Evolutionary conservation across 2,797 vertebrate species (phyloP).

Genomic region (Melanotaenia boesemani): DNA sequence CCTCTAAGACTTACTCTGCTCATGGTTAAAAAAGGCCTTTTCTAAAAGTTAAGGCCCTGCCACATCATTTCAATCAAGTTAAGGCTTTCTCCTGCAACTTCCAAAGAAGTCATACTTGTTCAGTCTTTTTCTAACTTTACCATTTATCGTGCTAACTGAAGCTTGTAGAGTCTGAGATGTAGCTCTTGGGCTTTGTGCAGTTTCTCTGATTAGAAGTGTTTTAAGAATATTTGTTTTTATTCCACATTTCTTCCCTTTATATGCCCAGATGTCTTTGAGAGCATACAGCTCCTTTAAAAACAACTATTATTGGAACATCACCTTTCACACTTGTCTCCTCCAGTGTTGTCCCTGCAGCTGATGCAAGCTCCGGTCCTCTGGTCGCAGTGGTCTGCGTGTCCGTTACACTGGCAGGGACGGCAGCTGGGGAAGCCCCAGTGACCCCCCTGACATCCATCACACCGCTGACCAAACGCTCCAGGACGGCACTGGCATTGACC

Average conservation of each 20-base stretch:
- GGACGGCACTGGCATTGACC: conserved; percentile 92
- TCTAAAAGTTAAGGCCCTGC: no score
- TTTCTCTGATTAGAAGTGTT: background rate
- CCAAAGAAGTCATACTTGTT: no score
- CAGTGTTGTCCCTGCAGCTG: conserved; percentile 87
- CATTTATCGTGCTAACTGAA: no score
- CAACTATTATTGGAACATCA: conserved; percentile 52
- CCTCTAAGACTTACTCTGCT: no score
- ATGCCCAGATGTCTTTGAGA: background rate
- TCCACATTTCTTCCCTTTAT: background rate
- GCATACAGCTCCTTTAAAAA: background rate
- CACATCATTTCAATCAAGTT: no score
- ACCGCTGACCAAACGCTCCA: conserved; percentile 89
- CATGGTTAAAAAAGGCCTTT: no score
- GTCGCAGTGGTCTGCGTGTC: conserved; percentile 88
- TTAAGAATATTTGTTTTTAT: background rate
- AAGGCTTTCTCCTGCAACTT: no score
- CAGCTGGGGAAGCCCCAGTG: conserved; percentile 96
- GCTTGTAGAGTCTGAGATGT: no score
- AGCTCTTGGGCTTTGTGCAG: no score
- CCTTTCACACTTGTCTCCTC: conserved; percentile 91
- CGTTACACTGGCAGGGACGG: conserved; percentile 90
- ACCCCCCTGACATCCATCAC: conserved; percentile 89
- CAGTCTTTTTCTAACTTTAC: no score
- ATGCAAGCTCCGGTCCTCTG: conserved; percentile 86